These are phyloP conservation scores for Cataglyphis livida DNA, from an alignment of 2,888 invertebrate species.

Conservation along the genomic window DNA sequence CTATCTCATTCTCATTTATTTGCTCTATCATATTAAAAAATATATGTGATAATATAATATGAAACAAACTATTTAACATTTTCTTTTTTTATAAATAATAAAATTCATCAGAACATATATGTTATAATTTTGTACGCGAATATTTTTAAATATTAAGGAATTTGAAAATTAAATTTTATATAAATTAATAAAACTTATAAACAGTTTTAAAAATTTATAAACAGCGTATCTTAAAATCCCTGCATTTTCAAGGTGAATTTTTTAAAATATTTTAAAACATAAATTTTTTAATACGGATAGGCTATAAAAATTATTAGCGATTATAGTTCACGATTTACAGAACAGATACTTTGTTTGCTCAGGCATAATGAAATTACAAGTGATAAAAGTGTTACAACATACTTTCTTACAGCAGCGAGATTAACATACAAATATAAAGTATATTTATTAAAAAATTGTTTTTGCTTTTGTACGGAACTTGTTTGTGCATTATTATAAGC, in stretches of 20 bases:
- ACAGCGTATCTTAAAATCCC: neutral
- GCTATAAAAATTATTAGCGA: neutral
- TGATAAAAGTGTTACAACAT: neutral
- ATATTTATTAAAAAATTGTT: too few species aligned
- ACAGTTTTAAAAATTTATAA: neutral
- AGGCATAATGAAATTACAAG: neutral
- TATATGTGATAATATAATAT: neutral
- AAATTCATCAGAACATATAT: neutral
- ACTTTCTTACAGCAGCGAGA: neutral
- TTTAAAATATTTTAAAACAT: neutral
- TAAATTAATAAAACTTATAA: neutral
- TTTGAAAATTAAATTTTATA: neutral
- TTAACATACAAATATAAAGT: neutral
- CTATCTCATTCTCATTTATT: too few species aligned
- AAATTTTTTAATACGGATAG: neutral
- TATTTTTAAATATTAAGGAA: neutral
- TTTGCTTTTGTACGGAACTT: too few species aligned
- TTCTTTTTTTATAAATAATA: neutral
- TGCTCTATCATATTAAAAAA: too few species aligned
- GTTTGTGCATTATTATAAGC: too few species aligned
- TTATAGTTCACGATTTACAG: neutral
- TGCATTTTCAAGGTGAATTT: neutral
- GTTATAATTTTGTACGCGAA: neutral
- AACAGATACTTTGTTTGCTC: neutral
- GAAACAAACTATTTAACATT: constrained; percentile 3